Evolutionary conservation across 2,113 vertebrate genomes (phyloP), one percentile per base, ranked within the genome.

Genomic region (Hyla sarda): DNA sequence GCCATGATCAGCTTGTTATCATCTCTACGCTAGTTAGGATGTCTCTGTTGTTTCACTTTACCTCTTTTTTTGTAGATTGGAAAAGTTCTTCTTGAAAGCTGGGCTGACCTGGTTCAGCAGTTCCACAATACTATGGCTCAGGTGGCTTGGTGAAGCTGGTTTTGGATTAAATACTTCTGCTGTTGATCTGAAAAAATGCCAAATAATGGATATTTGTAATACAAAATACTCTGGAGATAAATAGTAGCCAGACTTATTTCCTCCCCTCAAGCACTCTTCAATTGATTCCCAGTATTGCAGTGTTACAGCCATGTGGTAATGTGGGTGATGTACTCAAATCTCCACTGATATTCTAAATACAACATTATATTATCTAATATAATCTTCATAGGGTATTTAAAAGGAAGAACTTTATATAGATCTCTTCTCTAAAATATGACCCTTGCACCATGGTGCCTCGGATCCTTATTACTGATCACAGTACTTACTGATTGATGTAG

Each of bases 401-500:
- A 52, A 16, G 50, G 17, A 52, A 52, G 5, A 52, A 12, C 6
- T 52, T 52, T 52, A 16, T 52, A 19, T 6, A 48, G 11, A 48
- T 48, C n/a, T n/a, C n/a, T n/a, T n/a, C n/a, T n/a, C n/a, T n/a
- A n/a, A n/a, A n/a, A n/a, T n/a, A n/a, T n/a, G n/a, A n/a, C n/a
- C n/a, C n/a, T n/a, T n/a, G n/a, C n/a, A n/a, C n/a, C n/a, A n/a
- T n/a, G n/a, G n/a, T n/a, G n/a, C 6, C 10, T 12, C 28, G 37
- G 14, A 23, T 6, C 19, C 25, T 9, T 28, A 19, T 11, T 17
- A 50, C 13, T 25, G 45, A 41, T 83, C 67, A 11, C 17, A 52
- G 21, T 17, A 50, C 82, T 90, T 88, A 96, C 95, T 92, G 94
- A 83, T 96, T 96, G 69, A 94, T 85, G 83, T 93, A 95, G 87